Conservation (phyloP, 92 coral and sea anemone genomes). For the Porites evermanni region DNA sequence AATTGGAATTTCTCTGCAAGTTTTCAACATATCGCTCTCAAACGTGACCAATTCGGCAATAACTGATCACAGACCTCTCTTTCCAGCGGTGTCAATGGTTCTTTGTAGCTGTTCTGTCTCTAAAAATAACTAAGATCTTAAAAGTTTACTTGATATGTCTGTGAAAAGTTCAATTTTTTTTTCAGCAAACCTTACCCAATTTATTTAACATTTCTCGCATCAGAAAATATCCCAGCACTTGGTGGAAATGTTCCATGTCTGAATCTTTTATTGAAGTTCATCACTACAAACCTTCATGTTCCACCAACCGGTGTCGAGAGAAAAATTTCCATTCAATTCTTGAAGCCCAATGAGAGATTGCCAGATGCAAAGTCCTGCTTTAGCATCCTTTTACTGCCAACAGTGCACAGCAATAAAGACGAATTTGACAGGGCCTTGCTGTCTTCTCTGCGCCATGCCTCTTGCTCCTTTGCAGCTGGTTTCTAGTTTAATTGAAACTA, state of each 20-base stretch:
- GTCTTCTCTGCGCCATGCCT: conserved; percentile 53
- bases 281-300: conserved; percentile 39
- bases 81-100: too few species aligned
- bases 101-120: too few species aligned
- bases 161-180: too few species aligned
- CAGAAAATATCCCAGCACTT: conserved; percentile 58
- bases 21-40: too few species aligned
- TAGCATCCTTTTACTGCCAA: conserved; percentile 40
- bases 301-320: conserved; percentile 48
- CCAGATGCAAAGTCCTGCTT: conserved; percentile 63
- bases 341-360: conserved; percentile 26
- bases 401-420: conserved; percentile 22
- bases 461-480: conserved; percentile 57
- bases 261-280: conserved; percentile 42
- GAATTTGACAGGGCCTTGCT: conserved; percentile 41
- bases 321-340: conserved; percentile 40
- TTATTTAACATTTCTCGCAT: conserved; percentile 11
- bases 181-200: too few species aligned
- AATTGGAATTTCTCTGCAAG: too few species aligned
- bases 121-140: too few species aligned
- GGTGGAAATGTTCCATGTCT: conserved; percentile 58
- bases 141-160: too few species aligned
- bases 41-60: too few species aligned
- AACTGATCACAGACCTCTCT: too few species aligned
- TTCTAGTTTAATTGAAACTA: conserved; percentile 9